Evolutionary conservation across 2,113 vertebrate species (phyloP).

Genomic region (Pachypanchax playfairii): DNA sequence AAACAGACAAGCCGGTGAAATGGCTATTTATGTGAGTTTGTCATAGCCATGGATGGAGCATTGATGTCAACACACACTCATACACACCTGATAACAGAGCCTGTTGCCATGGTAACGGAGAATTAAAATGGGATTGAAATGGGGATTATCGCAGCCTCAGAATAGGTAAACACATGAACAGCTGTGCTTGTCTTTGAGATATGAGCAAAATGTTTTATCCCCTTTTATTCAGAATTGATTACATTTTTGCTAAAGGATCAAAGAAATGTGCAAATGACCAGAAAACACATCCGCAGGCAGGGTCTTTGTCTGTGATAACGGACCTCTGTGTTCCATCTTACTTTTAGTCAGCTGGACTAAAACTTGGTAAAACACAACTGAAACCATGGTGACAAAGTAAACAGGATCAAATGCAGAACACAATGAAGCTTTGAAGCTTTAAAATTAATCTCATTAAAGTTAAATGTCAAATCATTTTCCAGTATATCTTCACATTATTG

Average conservation of each 20-base stretch:
- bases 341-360: slow-evolving; percentile 31
- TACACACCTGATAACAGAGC: slow-evolving; percentile 58
- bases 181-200: slow-evolving; percentile 18
- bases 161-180: slow-evolving; percentile 11
- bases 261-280: slow-evolving; percentile 22
- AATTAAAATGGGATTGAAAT: slow-evolving; percentile 39
- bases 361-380: slow-evolving; percentile 27
- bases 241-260: slow-evolving; percentile 28
- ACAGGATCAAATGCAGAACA: slow-evolving; percentile 46
- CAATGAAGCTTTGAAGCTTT: slow-evolving; percentile 46
- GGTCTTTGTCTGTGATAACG: slow-evolving; percentile 30
- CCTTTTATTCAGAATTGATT: slow-evolving; percentile 14
- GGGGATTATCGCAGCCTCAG: slow-evolving; percentile 30
- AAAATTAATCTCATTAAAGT: slow-evolving; percentile 45
- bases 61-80: slow-evolving; percentile 43
- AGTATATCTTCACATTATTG: slow-evolving; percentile 36
- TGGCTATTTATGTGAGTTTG: slow-evolving; percentile 68
- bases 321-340: slow-evolving; percentile 27
- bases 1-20: slow-evolving; percentile 64
- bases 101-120: slow-evolving; percentile 58
- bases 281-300: slow-evolving; percentile 13
- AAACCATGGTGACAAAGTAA: slow-evolving; percentile 44
- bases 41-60: slow-evolving; percentile 43
- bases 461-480: slow-evolving; percentile 50
- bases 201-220: slow-evolving; percentile 11